These are phyloP conservation scores for Leistus spinibarbis DNA, from an alignment of 2,888 invertebrate genomes.

Conservation along the genomic window DNA sequence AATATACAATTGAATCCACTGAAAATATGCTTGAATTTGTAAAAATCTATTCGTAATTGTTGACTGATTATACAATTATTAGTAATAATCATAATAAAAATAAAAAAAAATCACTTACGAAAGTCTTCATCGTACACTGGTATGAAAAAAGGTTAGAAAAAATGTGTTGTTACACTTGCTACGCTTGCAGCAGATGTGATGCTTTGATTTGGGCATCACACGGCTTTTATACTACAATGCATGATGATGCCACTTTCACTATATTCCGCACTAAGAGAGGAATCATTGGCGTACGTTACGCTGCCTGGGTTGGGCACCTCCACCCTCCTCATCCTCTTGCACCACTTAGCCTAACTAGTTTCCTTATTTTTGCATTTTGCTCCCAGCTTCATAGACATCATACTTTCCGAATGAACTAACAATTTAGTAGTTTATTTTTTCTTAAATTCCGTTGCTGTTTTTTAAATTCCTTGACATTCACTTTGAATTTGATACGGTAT, in stretches of 20 bases:
- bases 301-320: slow-evolving; percentile 10
- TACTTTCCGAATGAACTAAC: neutral
- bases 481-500: neutral
- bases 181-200: slow-evolving; percentile 38
- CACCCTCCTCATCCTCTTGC: neutral
- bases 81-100: neutral
- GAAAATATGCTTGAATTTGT: neutral
- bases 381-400: neutral
- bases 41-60: slow-evolving; percentile 1
- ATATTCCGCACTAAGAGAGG: slow-evolving; percentile 14
- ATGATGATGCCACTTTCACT: slow-evolving; percentile 30
- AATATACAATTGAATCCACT: neutral
- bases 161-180: slow-evolving; percentile 29
- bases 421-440: neutral
- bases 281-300: slow-evolving; percentile 20
- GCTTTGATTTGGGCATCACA: neutral
- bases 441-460: neutral
- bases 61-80: neutral
- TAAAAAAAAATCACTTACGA: slow-evolving; percentile 50
- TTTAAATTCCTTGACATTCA: slow-evolving; percentile 15
- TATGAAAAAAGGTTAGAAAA: slow-evolving; percentile 40
- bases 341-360: neutral
- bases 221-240: slow-evolving; percentile 33
- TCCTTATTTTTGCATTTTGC: neutral
- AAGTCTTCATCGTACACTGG: slow-evolving; percentile 53